phyloP scores from a whole-genome alignment of 2,113 vertebrate genomes.

The Calonectris borealis region DNA sequence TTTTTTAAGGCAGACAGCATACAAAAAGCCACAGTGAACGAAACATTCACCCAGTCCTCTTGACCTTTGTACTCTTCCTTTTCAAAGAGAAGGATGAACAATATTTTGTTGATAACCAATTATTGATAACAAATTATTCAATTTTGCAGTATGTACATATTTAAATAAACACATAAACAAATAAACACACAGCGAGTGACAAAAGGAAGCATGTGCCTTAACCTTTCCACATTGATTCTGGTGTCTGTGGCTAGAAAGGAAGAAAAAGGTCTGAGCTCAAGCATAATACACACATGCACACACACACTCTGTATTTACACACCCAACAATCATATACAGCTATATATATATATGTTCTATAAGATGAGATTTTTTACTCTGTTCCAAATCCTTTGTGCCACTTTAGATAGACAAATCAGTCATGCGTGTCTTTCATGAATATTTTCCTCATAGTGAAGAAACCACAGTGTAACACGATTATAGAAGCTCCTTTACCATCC shows the following conservation, averaged over 20 bases:
- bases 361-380: neutral
- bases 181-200: neutral
- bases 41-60: neutral
- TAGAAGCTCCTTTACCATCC: neutral
- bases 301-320: neutral
- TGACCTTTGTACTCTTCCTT: neutral
- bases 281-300: neutral
- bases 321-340: neutral
- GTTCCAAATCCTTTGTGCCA: neutral
- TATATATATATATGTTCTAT: neutral
- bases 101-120: neutral
- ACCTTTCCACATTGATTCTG: neutral
- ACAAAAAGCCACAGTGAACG: neutral
- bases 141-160: neutral
- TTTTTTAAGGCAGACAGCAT: neutral
- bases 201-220: neutral
- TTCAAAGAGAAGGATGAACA: neutral
- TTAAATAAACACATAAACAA: neutral
- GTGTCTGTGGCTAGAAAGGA: neutral
- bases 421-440: neutral
- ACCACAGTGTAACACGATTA: neutral
- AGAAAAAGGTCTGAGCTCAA: neutral
- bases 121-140: neutral
- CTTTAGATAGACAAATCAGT: neutral
- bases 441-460: neutral